Base-by-base conservation (phyloP, 2,888 invertebrate genomes). In the Ormyrus pomaceus region DNA sequence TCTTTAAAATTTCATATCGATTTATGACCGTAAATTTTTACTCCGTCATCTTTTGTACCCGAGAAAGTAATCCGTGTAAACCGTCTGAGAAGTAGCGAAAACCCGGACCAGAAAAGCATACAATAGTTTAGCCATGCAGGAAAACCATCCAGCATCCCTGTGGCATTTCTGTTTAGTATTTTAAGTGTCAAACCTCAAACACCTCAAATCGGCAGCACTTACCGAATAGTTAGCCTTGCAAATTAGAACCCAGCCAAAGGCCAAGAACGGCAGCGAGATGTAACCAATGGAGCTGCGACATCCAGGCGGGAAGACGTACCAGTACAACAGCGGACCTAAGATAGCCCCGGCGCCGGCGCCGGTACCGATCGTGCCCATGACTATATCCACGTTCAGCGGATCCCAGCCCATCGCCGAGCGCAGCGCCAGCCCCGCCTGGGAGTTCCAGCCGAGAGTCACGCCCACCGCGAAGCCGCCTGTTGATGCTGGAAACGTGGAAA, bases 401-500 rank as follows among this genome's bases (percentile, higher is more conserved):
- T 68, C 64, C 83, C 87, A 53, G 86, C 87, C 70, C 79, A 82
- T 34, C 84, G 76, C 53, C 5, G 51, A 84, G 65, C 83, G 86
- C 61, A 90, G 65, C 4, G 84, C 83, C 46, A 83, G 83, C 6
- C 82, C 82, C 7, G 86, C 87, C 45, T 85, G 86, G 6, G 90
- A 89, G 82, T 87, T 88, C 89, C 90, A 90, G 8, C 87, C 89
- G 10, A 89, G 84, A 2, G 87, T 86, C 5, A 87, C 86, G 8
- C 89, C 90, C 5, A 89, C 82, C 6, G 85, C 86, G 55, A 89
- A 88, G 46, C 88, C 89, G 53, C 87, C 86, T 19, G 87, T 83
- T 5, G 89, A 89, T 4, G 86, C 90, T 90, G 83, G 8, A 46
- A 34, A 4, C 34, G 34, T 34, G 34, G 34, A 34, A 34, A 34